Evolutionary conservation across 1,140 invertebrate species (phyloP).

Genomic region (Ceratosolen fusciceps): DNA sequence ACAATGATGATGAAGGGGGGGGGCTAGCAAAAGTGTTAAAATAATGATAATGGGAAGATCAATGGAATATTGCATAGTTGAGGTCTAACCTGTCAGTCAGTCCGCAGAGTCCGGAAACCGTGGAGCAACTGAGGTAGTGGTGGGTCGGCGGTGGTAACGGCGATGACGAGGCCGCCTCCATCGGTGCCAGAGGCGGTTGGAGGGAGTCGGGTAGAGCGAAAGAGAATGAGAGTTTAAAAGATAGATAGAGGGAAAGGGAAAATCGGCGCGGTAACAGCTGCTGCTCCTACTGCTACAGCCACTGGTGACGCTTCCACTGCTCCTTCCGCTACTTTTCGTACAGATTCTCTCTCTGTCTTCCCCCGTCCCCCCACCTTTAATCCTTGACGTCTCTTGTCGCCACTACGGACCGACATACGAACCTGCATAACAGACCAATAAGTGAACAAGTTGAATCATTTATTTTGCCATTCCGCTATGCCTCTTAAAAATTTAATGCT

Average conservation of each 20-base stretch:
- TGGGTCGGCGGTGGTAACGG: constrained; percentile 22
- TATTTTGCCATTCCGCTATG: too few species aligned
- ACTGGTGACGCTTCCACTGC: not conserved
- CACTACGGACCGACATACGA: too few species aligned
- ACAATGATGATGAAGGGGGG: not conserved
- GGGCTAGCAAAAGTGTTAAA: not conserved
- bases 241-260: not conserved
- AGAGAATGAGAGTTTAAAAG: constrained; percentile 11
- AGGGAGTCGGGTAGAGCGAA: constrained; percentile 11
- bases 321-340: not conserved
- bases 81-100: constrained; percentile 55
- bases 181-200: not conserved
- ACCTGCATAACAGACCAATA: not conserved
- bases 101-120: constrained; percentile 58
- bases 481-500: too few species aligned
- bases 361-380: not conserved
- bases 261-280: constrained; percentile 1
- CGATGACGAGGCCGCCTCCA: constrained; percentile 37
- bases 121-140: constrained; percentile 56
- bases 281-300: constrained; percentile 8
- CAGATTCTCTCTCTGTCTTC: not conserved
- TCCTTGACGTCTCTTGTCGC: too few species aligned
- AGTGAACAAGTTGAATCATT: not conserved
- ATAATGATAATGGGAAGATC: not conserved
- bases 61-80: not conserved